phyloP scores from a whole-genome alignment of 2,888 invertebrate genomes.

The Amaurobius ferox region DNA sequence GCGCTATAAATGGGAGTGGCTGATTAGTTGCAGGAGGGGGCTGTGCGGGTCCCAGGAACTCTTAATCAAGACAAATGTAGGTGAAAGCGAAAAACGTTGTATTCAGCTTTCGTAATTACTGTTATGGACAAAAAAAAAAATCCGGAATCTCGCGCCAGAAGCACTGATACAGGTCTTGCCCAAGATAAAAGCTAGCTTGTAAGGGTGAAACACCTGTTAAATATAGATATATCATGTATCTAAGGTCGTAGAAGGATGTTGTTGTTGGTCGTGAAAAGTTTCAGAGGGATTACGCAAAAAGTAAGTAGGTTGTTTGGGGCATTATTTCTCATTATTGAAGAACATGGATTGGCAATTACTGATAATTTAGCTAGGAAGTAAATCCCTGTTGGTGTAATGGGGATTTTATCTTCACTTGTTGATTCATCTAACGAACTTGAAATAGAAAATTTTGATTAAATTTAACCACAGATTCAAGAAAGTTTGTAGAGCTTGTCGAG shows the following conservation, averaged over 20 bases:
- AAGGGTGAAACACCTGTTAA: constrained; percentile 9
- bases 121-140: constrained; percentile 24
- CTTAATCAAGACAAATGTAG: constrained; percentile 52
- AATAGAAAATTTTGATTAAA: background rate
- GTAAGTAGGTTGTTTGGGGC: background rate
- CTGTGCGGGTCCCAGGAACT: background rate
- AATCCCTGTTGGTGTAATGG: background rate
- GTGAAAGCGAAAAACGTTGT: constrained; percentile 54
- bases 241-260: background rate
- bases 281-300: constrained; percentile 7
- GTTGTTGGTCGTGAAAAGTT: background rate
- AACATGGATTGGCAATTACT: background rate
- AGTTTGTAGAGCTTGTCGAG: too few relatives aligned
- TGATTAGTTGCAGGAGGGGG: constrained; percentile 5
- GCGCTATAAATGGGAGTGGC: constrained; percentile 17
- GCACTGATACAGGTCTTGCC: background rate
- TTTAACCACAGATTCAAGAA: too few relatives aligned
- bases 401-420: background rate
- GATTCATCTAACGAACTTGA: background rate
- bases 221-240: background rate
- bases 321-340: background rate
- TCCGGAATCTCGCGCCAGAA: background rate
- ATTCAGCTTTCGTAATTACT: constrained; percentile 26
- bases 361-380: background rate
- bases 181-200: background rate